Base-by-base conservation (phyloP, 2,113 vertebrate genomes). In the Oreocharis arfaki region DNA sequence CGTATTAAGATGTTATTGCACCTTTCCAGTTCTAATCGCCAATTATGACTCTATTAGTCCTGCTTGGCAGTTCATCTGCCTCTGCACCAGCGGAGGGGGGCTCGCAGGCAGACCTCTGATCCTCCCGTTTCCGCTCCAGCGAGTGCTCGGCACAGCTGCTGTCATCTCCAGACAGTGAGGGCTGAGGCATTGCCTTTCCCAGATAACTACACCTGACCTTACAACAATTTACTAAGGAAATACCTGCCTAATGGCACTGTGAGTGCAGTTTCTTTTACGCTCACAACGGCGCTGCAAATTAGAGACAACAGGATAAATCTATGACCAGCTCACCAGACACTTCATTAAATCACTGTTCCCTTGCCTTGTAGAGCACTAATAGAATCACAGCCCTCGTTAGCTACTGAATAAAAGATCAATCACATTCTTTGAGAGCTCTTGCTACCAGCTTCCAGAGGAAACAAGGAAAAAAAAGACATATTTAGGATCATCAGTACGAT, bases 31-130 rank as follows among this genome's bases (percentile, higher is more conserved):
- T 98, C 98, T 99, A 99, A 99, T 99, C 98, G 98, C 99, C 99
- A 99, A 99, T 99, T 99, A 99, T 99, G 99, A 98, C 98, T 99
- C 99, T 98, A 99, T 99, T 99, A 99, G 98, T 98, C 98, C 98
- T 98, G 91, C 98, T 97, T 99, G 99, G 99, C 99, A 99, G 98
- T 98, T 99, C 98, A 98, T 98, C 99, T 98, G 99, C 98, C 98
- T 98, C 98, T 93, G 98, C 98, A 97, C 98, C 97, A 61, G 97
- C 98, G 97, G 84, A 98, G 97, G 97, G 98, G 98, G 98, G 98
- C 98, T 98, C 93, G 93, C 97, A 97, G 97, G 94, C 81, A 84
- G 98, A 99, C 98, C 99, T 99, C 98, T 98, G 98, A 98, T 98
- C 98, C 97, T 95, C 83, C 9, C 17, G 60, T 98, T 98, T 99